Evolutionary conservation across 2,888 invertebrate genomes (phyloP), one percentile per base, ranked within the genome.

Genomic region (Linnaemya vulpina): DNA sequence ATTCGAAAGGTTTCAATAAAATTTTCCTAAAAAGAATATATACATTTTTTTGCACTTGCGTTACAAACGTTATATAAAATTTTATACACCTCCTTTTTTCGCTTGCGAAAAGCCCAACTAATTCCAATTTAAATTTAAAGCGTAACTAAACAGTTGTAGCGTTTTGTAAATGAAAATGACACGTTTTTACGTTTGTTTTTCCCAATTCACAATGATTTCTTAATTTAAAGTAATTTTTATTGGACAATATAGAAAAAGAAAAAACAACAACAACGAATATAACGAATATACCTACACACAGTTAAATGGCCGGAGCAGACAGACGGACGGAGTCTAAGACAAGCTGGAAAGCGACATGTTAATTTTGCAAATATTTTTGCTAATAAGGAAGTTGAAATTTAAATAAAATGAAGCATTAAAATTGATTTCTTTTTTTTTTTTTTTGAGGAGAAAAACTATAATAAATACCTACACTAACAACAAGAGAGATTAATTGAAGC

Each of bases 221-320:
- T 82, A 82, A 82, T 82, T 71, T 71, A 71, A 76, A 76, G 58
- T 76, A 82, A 71, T 82, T 82, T 82, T 71, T 71, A 49, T 70
- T 65, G 58, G 70, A 78, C 78, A 55, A 22, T 8, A 46, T 17
- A 63, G n/a, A 40, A n/a, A 63, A 20, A 8, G 60, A 9, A n/a
- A 22, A 53, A 17, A 10, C 22, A 7, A 5, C 11, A 43, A 43
- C 3, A 22, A n/a, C 5, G 20, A 5, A 1, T 1, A n/a, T 1
- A n/a, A 1, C 1, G 30, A 15, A 30, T 13, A 4, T 11, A 46
- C 30, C 17, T 35, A 60, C 58, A 13, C 55, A 71, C n/a, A 40
- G 10, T 11, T 15, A 74, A 3, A 20, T 8, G 25, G 63, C 53
- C 43, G 13, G 55, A 55, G 3, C 60, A 55, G 17, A 60, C 74